A percentile compares a stretch with the other conserved stretches of the same genome.
Evolutionary conservation across 2,113 vertebrate genomes (phyloP).

Genomic region (Microtus richardsoni): DNA sequence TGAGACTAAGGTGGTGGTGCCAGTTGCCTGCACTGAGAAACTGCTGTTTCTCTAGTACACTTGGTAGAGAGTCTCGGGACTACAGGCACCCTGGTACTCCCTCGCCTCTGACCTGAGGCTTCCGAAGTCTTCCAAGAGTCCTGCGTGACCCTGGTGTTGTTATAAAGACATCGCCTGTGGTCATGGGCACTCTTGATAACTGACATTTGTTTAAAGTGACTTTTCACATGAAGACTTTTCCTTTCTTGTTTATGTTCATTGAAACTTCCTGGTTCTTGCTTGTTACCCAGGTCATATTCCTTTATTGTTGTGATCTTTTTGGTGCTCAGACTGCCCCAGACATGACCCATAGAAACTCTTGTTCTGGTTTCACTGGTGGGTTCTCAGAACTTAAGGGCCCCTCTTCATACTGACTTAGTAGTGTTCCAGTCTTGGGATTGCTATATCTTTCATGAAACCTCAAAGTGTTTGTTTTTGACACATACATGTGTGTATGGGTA

Average conservation of each 20-base stretch:
- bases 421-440: too few relatives aligned
- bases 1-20: background rate
- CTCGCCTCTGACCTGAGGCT: background rate
- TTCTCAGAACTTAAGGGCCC: rapidly evolving
- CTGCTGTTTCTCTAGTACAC: background rate
- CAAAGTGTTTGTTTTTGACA: background rate
- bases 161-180: background rate
- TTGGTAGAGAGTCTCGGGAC: background rate
- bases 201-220: rapidly evolving
- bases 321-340: background rate
- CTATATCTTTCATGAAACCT: background rate
- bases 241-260: background rate
- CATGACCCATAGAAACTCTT: background rate
- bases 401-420: rapidly evolving
- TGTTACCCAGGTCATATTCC: too few relatives aligned
- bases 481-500: background rate
- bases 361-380: too few relatives aligned
- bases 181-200: background rate
- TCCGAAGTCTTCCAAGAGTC: background rate
- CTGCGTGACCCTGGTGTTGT: rapidly evolving
- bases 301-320: rapidly evolving
- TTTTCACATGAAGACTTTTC: too few relatives aligned
- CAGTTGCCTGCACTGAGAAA: background rate
- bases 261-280: background rate
- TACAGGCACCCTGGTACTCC: background rate